phyloP scores from a whole-genome alignment of 2,113 vertebrate species.

The Spizaetus ornatus region DNA sequence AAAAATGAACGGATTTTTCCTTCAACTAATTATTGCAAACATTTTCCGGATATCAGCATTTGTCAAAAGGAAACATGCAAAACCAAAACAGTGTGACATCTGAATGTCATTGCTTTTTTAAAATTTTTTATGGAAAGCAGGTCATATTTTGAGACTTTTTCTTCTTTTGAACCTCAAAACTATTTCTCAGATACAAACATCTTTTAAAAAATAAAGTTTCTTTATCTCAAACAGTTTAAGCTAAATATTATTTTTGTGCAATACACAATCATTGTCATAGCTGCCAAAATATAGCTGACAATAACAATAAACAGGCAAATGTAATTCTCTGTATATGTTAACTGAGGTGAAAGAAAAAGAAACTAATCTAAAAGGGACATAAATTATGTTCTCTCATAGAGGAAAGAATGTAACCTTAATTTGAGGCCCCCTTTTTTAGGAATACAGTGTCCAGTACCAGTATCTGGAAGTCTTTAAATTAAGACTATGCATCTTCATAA shows the following conservation, averaged over 20 bases:
- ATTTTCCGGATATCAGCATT: not conserved
- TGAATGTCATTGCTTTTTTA: not conserved
- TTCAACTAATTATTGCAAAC: not conserved
- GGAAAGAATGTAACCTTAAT: slow-evolving; percentile 42
- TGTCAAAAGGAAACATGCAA: not conserved
- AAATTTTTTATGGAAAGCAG: not conserved
- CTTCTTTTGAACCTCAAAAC: not conserved
- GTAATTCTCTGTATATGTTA: slow-evolving; percentile 39
- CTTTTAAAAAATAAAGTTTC: not conserved
- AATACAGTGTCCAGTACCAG: not conserved
- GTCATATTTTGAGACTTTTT: not conserved
- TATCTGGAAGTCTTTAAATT: slow-evolving; percentile 45
- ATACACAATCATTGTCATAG: not conserved
- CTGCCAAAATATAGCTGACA: slow-evolving; percentile 39
- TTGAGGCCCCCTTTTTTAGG: not conserved
- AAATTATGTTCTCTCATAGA: not conserved
- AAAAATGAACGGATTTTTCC: not conserved
- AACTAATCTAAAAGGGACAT: slow-evolving; percentile 9
- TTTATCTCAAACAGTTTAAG: slow-evolving; percentile 46
- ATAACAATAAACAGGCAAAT: slow-evolving; percentile 51
- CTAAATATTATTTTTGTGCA: slow-evolving; percentile 25
- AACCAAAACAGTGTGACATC: not conserved
- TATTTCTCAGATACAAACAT: not conserved
- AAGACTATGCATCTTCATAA: not conserved
- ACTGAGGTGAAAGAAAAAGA: slow-evolving; percentile 11